phyloP scores from a whole-genome alignment of 2,888 invertebrate species.

The Drosophila multiciliata region DNA sequence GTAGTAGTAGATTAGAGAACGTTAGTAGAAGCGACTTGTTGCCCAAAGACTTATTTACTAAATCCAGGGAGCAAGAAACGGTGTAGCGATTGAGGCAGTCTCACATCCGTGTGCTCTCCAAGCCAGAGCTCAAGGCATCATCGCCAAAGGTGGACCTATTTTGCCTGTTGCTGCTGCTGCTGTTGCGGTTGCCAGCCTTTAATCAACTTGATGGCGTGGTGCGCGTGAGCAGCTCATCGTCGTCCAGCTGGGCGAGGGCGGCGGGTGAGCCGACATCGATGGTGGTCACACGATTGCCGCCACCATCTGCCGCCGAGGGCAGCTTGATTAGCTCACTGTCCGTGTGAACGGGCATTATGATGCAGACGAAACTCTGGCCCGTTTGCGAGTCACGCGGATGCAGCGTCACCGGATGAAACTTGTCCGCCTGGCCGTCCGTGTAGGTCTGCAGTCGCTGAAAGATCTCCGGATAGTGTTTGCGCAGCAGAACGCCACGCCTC shows the following conservation, averaged over 20 bases:
- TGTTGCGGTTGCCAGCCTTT: constrained; percentile 36
- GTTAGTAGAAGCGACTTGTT: constrained; percentile 24
- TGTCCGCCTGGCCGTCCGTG: constrained; percentile 91
- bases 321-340: constrained; percentile 83
- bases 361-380: constrained; percentile 94
- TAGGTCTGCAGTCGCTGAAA: constrained; percentile 92
- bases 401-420: constrained; percentile 94
- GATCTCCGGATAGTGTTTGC: constrained; percentile 95
- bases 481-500: constrained; percentile 91
- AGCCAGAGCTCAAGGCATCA: constrained; percentile 48
- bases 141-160: constrained; percentile 32
- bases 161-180: constrained; percentile 24
- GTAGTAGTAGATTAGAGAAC: constrained; percentile 31
- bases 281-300: constrained; percentile 83
- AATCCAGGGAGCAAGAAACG: constrained; percentile 26
- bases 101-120: constrained; percentile 82
- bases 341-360: constrained; percentile 92
- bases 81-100: constrained; percentile 19
- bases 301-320: constrained; percentile 83
- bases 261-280: constrained; percentile 84
- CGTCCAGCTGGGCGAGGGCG: constrained; percentile 76
- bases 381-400: constrained; percentile 93
- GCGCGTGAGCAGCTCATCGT: constrained; percentile 78
- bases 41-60: constrained; percentile 32
- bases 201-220: constrained; percentile 71